Conservation (phyloP, 1,140 invertebrate species). For the Tyrophagus putrescentiae region DNA sequence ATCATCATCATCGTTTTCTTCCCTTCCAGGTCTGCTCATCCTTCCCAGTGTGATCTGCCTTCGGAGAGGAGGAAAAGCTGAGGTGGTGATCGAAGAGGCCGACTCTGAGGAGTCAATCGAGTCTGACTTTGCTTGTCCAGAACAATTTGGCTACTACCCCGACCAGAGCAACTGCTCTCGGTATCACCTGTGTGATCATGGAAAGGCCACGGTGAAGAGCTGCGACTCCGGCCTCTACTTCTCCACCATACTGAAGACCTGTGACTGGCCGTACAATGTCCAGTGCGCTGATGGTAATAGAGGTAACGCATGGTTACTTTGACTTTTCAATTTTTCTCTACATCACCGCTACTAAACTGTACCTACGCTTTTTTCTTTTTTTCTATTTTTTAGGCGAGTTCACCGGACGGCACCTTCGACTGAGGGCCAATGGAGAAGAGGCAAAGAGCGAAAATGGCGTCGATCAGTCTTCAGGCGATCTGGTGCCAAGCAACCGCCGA, state of each 20-base stretch:
- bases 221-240: slow-evolving; percentile 66
- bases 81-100: background rate
- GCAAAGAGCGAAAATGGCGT: background rate
- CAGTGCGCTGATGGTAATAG: slow-evolving; percentile 25
- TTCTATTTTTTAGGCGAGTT: slow-evolving; percentile 2
- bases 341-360: background rate
- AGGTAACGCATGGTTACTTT: slow-evolving; percentile 8
- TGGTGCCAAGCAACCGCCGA: background rate
- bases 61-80: background rate
- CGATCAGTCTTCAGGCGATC: background rate
- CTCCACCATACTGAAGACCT: slow-evolving; percentile 78
- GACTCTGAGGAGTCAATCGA: slow-evolving; percentile 3
- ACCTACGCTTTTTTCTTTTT: background rate
- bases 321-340: slow-evolving; percentile 1
- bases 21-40: too few relatives aligned
- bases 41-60: slow-evolving; percentile 5
- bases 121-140: slow-evolving; percentile 68
- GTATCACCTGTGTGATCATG: slow-evolving; percentile 84
- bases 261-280: slow-evolving; percentile 88
- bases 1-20: too few relatives aligned
- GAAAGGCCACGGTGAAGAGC: slow-evolving; percentile 69
- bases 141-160: slow-evolving; percentile 85
- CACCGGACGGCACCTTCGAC: background rate
- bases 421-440: background rate
- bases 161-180: slow-evolving; percentile 75